phyloP scores from a whole-genome alignment of 2,888 invertebrate species.

The Apeira syringaria region DNA sequence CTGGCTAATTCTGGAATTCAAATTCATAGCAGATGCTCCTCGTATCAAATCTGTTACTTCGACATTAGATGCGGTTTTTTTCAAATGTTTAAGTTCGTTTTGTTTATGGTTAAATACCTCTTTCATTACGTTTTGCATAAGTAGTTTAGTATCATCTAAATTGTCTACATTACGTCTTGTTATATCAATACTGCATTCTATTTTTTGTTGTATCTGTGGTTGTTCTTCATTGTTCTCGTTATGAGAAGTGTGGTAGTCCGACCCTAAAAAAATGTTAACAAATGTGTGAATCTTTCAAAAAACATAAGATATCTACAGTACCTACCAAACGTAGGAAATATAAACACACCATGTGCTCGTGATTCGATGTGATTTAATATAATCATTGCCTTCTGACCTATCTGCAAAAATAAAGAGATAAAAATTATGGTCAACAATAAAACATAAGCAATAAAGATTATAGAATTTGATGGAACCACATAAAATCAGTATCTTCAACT shows the following conservation, averaged over 20 bases:
- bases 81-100: slow-evolving; percentile 23
- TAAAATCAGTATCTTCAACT: not conserved
- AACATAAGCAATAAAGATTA: not conserved
- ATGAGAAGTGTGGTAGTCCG: not conserved
- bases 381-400: slow-evolving; percentile 62
- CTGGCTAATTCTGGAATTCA: not conserved
- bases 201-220: not conserved
- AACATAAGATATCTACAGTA: too few species aligned
- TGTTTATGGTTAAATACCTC: slow-evolving; percentile 47
- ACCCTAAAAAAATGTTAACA: not conserved
- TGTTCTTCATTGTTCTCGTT: not conserved
- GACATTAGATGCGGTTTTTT: slow-evolving; percentile 10
- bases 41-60: slow-evolving; percentile 2
- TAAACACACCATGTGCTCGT: slow-evolving; percentile 30
- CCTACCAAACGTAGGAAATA: not conserved
- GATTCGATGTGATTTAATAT: slow-evolving; percentile 49
- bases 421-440: slow-evolving; percentile 3
- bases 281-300: too few species aligned
- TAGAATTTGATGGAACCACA: not conserved
- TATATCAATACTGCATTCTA: not conserved
- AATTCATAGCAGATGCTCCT: not conserved
- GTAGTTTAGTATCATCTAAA: slow-evolving; percentile 42
- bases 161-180: slow-evolving; percentile 4
- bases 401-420: slow-evolving; percentile 43
- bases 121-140: slow-evolving; percentile 52